Evolutionary conservation across 1,140 invertebrate species (phyloP), one percentile per base, ranked within the genome.

Genomic region (Saxidomus purpurata): DNA sequence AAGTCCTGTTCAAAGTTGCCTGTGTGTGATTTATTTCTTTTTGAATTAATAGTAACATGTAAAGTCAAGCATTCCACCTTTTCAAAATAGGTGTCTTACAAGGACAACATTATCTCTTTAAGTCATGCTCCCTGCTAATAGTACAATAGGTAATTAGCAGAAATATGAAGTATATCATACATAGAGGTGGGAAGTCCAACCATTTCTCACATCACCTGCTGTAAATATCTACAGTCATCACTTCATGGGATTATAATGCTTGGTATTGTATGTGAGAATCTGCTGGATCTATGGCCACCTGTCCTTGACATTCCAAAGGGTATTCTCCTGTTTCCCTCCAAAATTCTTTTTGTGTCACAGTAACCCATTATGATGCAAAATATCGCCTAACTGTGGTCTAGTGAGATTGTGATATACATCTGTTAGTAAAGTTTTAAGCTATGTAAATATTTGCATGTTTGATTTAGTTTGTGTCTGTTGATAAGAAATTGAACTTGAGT

Each of bases 371-470:
- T 49, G 43, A 13, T 49, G 38, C 40, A 25, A 31, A 15, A 76
- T 43, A 25, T 34, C 19, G 47, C 47, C 47, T 79, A 79, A 55
- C 76, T 79, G 76, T 79, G 47, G 76, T n/a, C 40, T 55, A 79
- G 47, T 4, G 8, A 25, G 28, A 25, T 11, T 77, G 43, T 77
- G 74, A 49, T 47, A 77, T 25, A 31, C 28, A 77, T 49, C 67
- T 43, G 43, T 43, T 43, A 77, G 74, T 77, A 47, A n/a, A 49
- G 47, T 52, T n/a, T n/a, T 52, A 49, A 25, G n/a, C 47, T 77
- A 8, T 77, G 34, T 25, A 47, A 77, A 77, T 77, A 77, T 77
- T 49, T 49, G 34, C 74, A 49, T 52, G 49, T 77, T 77, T 47
- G 49, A 40, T 49, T 52, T 77, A 25, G 2, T 11, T 71, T 71